Percentiles rank a stretch among this genome's conserved stretches.
phyloP scores from a whole-genome alignment of 2,113 vertebrate species.

The Mellivora capensis region DNA sequence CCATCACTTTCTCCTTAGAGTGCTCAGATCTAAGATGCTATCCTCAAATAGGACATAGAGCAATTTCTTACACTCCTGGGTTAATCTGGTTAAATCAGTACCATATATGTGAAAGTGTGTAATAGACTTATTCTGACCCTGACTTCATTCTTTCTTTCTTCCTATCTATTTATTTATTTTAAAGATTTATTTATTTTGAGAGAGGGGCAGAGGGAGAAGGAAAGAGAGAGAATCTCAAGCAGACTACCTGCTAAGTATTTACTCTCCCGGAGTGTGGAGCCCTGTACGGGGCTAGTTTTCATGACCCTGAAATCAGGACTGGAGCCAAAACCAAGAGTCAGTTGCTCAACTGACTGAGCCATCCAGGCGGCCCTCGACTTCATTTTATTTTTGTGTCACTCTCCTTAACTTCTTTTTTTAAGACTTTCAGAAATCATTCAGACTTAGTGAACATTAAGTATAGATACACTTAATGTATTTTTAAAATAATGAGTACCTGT shows the following conservation, averaged over 20 bases:
- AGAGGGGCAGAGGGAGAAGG: background rate
- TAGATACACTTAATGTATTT: background rate
- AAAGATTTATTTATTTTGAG: background rate
- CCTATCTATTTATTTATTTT: background rate
- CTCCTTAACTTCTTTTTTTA: background rate
- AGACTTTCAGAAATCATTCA: background rate
- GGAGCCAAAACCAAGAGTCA: background rate
- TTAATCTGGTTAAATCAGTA: background rate
- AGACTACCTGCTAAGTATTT: background rate
- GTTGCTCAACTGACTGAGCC: background rate
- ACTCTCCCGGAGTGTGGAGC: background rate
- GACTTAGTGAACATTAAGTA: background rate
- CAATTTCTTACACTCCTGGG: background rate
- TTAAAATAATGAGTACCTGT: background rate
- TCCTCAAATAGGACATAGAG: background rate
- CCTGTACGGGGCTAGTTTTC: background rate
- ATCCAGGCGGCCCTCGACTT: background rate
- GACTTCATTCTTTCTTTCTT: background rate
- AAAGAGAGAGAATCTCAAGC: background rate
- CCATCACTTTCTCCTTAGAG: background rate
- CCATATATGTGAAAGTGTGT: background rate
- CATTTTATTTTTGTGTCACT: constrained; percentile 12
- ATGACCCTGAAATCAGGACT: background rate
- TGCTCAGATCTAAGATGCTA: background rate
- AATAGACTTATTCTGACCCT: background rate